Percentiles rank a stretch among this genome's conserved stretches.
phyloP scores from a whole-genome alignment of 2,797 vertebrate genomes.

The Epinephelus malabaricus region DNA sequence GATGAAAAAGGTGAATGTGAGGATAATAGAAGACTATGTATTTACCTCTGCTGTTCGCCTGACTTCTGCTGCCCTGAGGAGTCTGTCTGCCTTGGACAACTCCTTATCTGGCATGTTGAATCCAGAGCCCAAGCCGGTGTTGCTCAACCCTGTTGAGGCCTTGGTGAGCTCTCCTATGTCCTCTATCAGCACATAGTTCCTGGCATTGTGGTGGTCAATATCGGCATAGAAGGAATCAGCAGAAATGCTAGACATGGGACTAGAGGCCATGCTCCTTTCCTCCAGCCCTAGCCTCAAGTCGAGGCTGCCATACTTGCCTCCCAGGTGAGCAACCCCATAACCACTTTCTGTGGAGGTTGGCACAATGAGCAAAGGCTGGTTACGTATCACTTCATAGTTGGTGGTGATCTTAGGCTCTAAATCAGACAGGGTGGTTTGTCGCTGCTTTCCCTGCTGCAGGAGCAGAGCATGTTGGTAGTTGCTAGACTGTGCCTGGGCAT shows the following conservation, averaged over 20 bases:
- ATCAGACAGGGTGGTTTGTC: conserved; percentile 91
- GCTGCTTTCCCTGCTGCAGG: conserved; percentile 93
- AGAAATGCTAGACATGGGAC: conserved; percentile 98
- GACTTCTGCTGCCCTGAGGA: conserved; percentile 92
- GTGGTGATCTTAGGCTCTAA: conserved; percentile 96
- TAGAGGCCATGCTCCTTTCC: conserved; percentile 96
- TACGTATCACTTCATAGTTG: conserved; percentile 96
- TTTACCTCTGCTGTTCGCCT: conserved; percentile 92
- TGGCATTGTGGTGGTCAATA: conserved; percentile 94
- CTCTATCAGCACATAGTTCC: conserved; percentile 97
- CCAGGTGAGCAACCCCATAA: conserved; percentile 92
- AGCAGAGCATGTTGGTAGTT: conserved; percentile 94
- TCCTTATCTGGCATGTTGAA: conserved; percentile 97
- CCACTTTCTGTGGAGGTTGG: conserved; percentile 93
- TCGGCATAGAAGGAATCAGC: conserved; percentile 98
- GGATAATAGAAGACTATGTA: background rate
- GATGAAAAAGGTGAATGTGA: background rate
- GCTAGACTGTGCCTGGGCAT: conserved; percentile 89
- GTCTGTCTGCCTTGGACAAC: conserved; percentile 93
- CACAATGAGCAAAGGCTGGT: conserved; percentile 97
- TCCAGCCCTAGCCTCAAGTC: conserved; percentile 96
- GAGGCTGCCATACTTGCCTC: conserved; percentile 94
- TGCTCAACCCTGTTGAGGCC: conserved; percentile 89
- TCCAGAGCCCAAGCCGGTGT: conserved; percentile 88
- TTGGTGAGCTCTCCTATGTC: conserved; percentile 98